Evolutionary conservation across 37 sponge, comb jelly and placozoan species (phyloP).

Genomic region (Chondrilla cf. caribensis): DNA sequence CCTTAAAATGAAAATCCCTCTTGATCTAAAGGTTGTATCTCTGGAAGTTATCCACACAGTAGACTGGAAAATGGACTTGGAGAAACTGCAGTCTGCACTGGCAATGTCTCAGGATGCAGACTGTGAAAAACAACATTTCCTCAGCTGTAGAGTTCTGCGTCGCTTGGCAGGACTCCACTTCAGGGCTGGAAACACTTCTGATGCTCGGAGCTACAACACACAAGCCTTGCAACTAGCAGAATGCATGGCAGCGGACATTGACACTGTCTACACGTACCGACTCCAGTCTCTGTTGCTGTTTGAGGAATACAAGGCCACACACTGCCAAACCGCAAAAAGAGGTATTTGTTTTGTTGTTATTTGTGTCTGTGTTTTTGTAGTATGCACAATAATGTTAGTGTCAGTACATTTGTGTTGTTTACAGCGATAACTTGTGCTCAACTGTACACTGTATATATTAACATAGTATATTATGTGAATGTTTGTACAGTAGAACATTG

Average conservation of each 20-base stretch:
- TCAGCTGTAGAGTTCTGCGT: slow-evolving; percentile 26
- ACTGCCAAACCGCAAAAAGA: not conserved
- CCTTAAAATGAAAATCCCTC: not conserved
- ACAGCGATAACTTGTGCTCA: no score
- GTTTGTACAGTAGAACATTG: no score
- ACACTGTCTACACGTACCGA: slow-evolving; percentile 34
- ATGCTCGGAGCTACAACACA: not conserved
- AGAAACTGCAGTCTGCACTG: slow-evolving; percentile 29
- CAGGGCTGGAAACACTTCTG: slow-evolving; percentile 15
- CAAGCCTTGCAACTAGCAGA: slow-evolving; percentile 34
- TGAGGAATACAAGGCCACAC: slow-evolving; percentile 29
- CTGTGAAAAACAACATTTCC: slow-evolving; percentile 31
- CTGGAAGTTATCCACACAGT: slow-evolving; percentile 49
- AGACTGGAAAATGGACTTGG: slow-evolving; percentile 23
- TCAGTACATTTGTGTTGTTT: no score
- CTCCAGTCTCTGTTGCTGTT: slow-evolving; percentile 35
- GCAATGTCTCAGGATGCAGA: slow-evolving; percentile 11
- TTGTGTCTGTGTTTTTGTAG: no score
- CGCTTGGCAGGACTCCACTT: slow-evolving; percentile 34
- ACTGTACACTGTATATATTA: no score
- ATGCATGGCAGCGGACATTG: slow-evolving; percentile 23
- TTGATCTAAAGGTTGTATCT: slow-evolving; percentile 37
- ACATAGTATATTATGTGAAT: no score
- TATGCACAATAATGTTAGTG: no score
- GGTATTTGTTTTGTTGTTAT: not conserved